These are phyloP conservation scores for Drosophila flavopinicola DNA, from an alignment of 2,888 invertebrate genomes.

Conservation along the genomic window DNA sequence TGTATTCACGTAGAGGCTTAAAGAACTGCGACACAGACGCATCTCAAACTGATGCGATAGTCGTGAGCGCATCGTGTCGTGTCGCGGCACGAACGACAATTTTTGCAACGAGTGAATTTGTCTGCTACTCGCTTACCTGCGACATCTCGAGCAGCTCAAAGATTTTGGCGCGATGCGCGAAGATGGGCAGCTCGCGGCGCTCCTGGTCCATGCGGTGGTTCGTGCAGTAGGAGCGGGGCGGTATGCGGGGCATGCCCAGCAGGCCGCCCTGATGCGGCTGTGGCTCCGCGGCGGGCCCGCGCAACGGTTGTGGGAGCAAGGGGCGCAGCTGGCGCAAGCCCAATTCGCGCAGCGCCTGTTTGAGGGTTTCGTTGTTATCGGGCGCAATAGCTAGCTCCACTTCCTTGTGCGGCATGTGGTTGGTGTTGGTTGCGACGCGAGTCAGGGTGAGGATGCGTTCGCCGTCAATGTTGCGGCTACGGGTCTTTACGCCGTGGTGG, in stretches of 20 bases:
- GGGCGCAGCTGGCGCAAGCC: no score
- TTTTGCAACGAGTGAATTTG: no score
- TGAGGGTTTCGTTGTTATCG: no score
- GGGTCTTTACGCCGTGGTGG: conserved; percentile 64
- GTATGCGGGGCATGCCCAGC: conserved; percentile 58
- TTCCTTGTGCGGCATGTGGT: neutral
- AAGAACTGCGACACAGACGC: no score
- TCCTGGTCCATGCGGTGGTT: conserved; percentile 50
- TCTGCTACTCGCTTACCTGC: conserved; percentile 57
- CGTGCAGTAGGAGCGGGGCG: conserved; percentile 50
- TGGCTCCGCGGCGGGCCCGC: no score
- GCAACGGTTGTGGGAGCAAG: no score
- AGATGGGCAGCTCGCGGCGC: conserved; percentile 73
- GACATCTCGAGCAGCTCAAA: conserved; percentile 54
- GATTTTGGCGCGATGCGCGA: conserved; percentile 58
- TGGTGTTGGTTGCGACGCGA: conserved; percentile 26
- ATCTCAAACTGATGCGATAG: no score
- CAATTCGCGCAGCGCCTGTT: no score
- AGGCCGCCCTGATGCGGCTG: conserved; percentile 26
- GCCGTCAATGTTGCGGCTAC: conserved; percentile 60
- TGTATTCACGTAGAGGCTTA: no score
- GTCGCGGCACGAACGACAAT: no score
- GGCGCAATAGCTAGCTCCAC: no score
- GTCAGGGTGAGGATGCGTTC: conserved; percentile 71
- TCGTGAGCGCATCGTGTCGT: no score